phyloP scores from a whole-genome alignment of 2,888 invertebrate genomes.

The Homarus gammarus region DNA sequence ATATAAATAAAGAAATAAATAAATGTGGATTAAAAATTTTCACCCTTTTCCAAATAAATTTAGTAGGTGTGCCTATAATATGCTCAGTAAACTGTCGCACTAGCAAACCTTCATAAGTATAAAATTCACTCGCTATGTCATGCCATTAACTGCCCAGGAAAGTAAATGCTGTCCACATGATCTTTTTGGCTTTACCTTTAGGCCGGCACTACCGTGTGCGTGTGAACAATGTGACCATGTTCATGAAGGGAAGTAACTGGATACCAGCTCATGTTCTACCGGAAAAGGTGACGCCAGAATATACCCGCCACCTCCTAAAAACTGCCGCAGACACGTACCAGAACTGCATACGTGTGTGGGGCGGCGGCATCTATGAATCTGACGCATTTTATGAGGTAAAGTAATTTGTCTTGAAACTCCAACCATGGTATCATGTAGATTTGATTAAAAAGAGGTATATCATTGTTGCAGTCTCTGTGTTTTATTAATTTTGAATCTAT shows the following conservation, averaged over 20 bases:
- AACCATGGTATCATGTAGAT: too few relatives aligned
- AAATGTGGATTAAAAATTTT: too few relatives aligned
- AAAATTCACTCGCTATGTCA: too few relatives aligned
- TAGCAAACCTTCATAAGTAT: too few relatives aligned
- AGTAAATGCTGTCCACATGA: neutral
- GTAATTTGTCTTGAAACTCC: too few relatives aligned
- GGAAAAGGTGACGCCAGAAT: slow-evolving; percentile 83
- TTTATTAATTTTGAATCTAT: too few relatives aligned
- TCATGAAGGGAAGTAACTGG: slow-evolving; percentile 96
- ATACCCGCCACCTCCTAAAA: slow-evolving; percentile 84
- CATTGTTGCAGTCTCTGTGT: too few relatives aligned
- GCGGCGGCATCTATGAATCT: slow-evolving; percentile 96
- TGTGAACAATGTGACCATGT: slow-evolving; percentile 92
- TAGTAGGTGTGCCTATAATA: too few relatives aligned
- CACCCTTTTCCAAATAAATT: too few relatives aligned
- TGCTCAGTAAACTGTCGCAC: too few relatives aligned
- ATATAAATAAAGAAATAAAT: too few relatives aligned
- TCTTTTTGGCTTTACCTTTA: slow-evolving; percentile 71
- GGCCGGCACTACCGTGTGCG: slow-evolving; percentile 92
- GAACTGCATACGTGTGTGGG: slow-evolving; percentile 98
- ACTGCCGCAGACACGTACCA: slow-evolving; percentile 89
- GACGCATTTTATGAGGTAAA: slow-evolving; percentile 88
- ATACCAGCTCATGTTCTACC: slow-evolving; percentile 93
- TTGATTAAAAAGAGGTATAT: too few relatives aligned
- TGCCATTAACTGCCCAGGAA: neutral